Evolutionary conservation across 2,797 vertebrate species (phyloP), one percentile per base, ranked within the genome.

Genomic region (Ctenochaetus hawaiiensis): DNA sequence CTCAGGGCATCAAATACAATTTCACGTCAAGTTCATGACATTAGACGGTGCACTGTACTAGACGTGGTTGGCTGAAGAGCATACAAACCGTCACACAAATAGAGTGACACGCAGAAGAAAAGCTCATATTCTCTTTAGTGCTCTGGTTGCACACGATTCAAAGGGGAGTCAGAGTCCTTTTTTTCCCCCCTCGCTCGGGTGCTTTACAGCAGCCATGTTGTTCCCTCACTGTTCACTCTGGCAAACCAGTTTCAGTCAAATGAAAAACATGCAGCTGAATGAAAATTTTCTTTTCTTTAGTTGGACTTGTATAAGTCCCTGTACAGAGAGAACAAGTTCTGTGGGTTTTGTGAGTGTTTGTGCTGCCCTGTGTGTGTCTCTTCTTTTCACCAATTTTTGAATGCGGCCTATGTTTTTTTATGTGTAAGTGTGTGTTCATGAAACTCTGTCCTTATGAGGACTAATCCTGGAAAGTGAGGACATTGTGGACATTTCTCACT

Each of bases 11-110:
- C 74, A 77, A 76, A 79, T 60, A 66, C 70, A 71, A 85, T 87
- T 86, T 85, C 78, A 77, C 37, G 30, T 83, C 48, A 67, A 75
- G 80, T 72, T 75, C 77, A 75, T 80, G 84, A 86, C 78, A 79
- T 86, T 75, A 75, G 70, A 75, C 18, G 44, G 37, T 43, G 57
- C 39, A 59, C 62, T 80, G 58, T 58, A 71, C 47, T 16, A 54
- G 68, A 87, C 57, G 53, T 49, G 75, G 62, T 49, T 58, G 61
- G 48, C 45, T 78, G 52, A 80, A 81, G 51, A 43, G n/a, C 51
- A 65, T 14, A 57, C 11, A 48, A 61, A 69, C 68, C 53, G 12
- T 48, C 30, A 45, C 56, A 39, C n/a, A 34, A 10, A 78, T 14
- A 65, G 30, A 82, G 69, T 60, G 53, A 67, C 56, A 81, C 43